Evolutionary conservation across 2,888 invertebrate species (phyloP).

Genomic region (Notodonta ziczac): DNA sequence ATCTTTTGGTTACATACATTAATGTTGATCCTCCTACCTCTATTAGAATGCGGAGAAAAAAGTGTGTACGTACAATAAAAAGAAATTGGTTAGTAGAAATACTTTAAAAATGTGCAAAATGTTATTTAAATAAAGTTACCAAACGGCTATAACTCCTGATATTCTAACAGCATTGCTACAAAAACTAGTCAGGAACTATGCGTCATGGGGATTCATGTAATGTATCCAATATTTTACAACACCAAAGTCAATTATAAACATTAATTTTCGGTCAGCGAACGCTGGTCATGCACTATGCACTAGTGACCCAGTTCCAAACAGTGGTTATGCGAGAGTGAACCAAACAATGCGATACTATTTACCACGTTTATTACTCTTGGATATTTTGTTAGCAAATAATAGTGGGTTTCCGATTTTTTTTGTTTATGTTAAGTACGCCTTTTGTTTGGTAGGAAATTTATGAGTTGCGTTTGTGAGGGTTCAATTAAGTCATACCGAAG

Average conservation of each 20-base stretch:
- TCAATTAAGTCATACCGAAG: background rate
- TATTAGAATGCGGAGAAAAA: too few relatives aligned
- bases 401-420: background rate
- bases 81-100: too few relatives aligned
- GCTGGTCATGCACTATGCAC: slow-evolving; percentile 24
- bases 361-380: slow-evolving; percentile 28
- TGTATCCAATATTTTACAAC: slow-evolving; percentile 42
- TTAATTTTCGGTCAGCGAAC: slow-evolving; percentile 41
- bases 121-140: background rate
- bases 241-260: slow-evolving; percentile 50
- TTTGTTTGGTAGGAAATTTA: background rate
- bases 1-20: too few relatives aligned
- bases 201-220: slow-evolving; percentile 26
- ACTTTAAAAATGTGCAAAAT: too few relatives aligned
- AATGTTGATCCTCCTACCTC: too few relatives aligned
- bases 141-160: background rate
- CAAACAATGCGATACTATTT: slow-evolving; percentile 60
- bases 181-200: background rate
- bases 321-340: slow-evolving; percentile 31
- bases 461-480: background rate
- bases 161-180: background rate
- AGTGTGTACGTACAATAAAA: too few relatives aligned
- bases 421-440: background rate
- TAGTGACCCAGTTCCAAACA: slow-evolving; percentile 33
- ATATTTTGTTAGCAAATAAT: background rate